phyloP scores from a whole-genome alignment of 92 coral and sea anemone genomes.

The Epizoanthus scotinus region DNA sequence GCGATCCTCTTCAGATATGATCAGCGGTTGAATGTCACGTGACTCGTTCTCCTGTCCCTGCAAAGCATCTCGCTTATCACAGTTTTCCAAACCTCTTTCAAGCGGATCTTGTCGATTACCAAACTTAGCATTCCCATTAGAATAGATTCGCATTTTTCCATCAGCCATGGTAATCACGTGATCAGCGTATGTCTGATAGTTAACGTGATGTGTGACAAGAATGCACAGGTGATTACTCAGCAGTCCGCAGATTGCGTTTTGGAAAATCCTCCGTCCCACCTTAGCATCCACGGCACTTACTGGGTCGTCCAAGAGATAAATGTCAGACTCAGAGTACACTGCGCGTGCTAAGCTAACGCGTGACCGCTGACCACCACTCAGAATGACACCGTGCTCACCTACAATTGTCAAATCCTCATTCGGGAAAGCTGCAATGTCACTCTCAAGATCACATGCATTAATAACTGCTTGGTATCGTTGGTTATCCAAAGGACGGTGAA shows the following conservation, averaged over 20 bases:
- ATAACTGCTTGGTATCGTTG: constrained; percentile 1
- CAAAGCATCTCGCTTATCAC: too few species aligned
- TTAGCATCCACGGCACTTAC: not conserved
- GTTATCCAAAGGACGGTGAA: constrained; percentile 12
- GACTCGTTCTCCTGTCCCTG: not conserved
- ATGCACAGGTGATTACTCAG: not conserved
- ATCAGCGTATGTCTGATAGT: not conserved
- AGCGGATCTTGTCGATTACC: not conserved
- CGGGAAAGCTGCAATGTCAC: not conserved
- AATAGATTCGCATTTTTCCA: not conserved
- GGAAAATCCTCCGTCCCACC: not conserved
- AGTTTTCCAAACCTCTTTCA: too few species aligned
- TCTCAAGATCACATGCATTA: constrained; percentile 4
- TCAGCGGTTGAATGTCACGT: not conserved
- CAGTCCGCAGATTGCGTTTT: not conserved
- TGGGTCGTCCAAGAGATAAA: too few species aligned
- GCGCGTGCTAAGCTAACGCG: not conserved
- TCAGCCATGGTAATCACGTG: not conserved
- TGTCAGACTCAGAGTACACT: too few species aligned
- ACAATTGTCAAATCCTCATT: constrained; percentile 6
- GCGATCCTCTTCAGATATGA: constrained; percentile 4
- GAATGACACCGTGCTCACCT: constrained; percentile 13
- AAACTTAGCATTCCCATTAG: not conserved
- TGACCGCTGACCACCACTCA: too few species aligned
- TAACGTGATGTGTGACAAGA: constrained; percentile 2